Conservation (phyloP, 1,140 invertebrate species). For the Meloidogyne chitwoodi region DNA sequence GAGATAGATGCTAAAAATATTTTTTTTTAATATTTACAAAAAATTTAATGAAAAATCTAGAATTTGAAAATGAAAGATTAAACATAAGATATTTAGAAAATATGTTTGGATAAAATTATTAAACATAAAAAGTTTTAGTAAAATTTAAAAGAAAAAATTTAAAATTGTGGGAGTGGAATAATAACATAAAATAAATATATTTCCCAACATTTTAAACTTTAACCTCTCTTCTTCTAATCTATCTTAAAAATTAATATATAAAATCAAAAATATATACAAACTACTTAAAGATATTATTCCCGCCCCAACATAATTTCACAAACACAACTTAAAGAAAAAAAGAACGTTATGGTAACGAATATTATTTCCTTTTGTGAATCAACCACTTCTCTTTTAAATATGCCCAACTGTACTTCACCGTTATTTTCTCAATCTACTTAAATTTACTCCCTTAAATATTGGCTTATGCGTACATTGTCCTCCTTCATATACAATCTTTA, state of each 20-base stretch:
- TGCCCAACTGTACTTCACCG: background rate
- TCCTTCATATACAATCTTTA: background rate
- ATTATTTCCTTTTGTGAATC: background rate
- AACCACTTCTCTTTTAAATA: background rate
- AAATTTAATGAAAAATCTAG: background rate
- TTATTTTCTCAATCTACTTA: background rate
- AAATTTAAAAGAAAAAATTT: too few relatives aligned
- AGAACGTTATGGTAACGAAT: background rate
- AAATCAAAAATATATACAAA: background rate
- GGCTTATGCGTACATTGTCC: background rate
- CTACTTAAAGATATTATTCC: background rate
- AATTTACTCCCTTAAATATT: background rate
- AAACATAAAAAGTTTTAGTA: too few relatives aligned
- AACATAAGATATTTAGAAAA: too few relatives aligned
- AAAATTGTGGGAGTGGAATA: too few relatives aligned
- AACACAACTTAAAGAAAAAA: background rate
- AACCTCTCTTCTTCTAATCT: background rate
- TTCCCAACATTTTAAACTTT: background rate
- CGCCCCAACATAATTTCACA: background rate
- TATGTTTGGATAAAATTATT: too few relatives aligned
- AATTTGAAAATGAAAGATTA: background rate
- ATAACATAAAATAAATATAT: background rate
- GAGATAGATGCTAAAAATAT: background rate
- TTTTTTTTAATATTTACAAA: background rate
- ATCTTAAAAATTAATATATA: background rate